A percentile compares a stretch with the other conserved stretches of the same genome.
These are phyloP conservation scores for Sinelater perroti DNA, from an alignment of 2,888 invertebrate genomes.

Conservation along the genomic window DNA sequence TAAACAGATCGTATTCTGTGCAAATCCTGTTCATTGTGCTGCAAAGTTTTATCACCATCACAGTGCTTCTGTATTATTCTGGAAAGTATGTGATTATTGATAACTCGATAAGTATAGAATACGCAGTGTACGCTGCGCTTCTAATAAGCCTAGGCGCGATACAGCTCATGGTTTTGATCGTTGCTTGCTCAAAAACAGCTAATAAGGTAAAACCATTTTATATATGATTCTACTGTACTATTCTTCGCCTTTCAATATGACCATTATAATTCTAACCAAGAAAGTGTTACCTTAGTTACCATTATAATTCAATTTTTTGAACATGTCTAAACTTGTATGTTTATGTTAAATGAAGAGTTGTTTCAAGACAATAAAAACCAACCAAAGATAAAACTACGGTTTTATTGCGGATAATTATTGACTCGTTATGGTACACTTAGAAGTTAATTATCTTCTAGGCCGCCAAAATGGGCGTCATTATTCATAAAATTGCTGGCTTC, in stretches of 20 bases:
- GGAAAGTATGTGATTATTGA: constrained; percentile 5
- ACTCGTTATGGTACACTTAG: too few relatives aligned
- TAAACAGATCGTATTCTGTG: constrained; percentile 15
- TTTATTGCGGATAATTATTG: too few relatives aligned
- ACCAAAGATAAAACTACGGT: too few relatives aligned
- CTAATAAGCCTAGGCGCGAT: constrained; percentile 1
- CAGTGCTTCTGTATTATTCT: constrained; percentile 10
- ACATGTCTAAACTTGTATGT: too few relatives aligned
- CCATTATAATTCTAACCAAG: too few relatives aligned
- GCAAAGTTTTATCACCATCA: constrained; percentile 17
- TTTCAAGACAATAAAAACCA: too few relatives aligned
- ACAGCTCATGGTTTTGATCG: background rate
- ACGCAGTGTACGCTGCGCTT: constrained; percentile 2
- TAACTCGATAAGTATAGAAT: background rate
- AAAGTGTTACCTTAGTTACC: too few relatives aligned
- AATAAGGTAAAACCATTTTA: constrained; percentile 8
- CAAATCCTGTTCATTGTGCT: constrained; percentile 19
- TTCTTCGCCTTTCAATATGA: too few relatives aligned
- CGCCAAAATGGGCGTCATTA: constrained; percentile 13
- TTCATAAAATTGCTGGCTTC: constrained; percentile 5
- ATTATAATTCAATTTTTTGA: too few relatives aligned
- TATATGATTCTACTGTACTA: too few relatives aligned
- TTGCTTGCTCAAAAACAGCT: constrained; percentile 12
- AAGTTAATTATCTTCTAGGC: constrained; percentile 23
- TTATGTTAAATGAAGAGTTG: too few relatives aligned